Evolutionary conservation across 2,113 vertebrate species (phyloP), one percentile per base, ranked within the genome.

Genomic region (Ophthalmolycus amberensis): DNA sequence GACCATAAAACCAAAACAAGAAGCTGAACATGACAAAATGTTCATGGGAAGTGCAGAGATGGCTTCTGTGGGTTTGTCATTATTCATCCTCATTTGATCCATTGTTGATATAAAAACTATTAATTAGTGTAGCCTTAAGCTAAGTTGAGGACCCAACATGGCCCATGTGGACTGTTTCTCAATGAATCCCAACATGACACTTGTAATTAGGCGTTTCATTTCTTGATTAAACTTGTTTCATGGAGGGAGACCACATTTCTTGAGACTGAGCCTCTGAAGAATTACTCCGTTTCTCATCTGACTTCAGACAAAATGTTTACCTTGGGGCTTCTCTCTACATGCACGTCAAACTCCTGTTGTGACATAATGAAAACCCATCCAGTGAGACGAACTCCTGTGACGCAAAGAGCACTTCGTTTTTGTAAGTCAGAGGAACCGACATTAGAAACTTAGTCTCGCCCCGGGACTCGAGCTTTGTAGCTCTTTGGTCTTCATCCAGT

Each of bases 341-440:
- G 65, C 58, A 32, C 58, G 22, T 40, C 32, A 65, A 59, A 32
- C 52, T 66, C 71, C 48, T 80, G 38, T 70, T 69, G 10, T 40
- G 50, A 22, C 29, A 54, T 46, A 72, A 73, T 59, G 63, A 76
- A 85, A 76, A 60, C 3, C 10, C 72, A 42, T 29, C 60, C 66
- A 71, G 71, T 29, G 72, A 71, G 67, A 68, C 29, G 25, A 73
- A 68, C 29, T 38, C 66, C 59, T 34, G 77, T 52, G 59, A 77
- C 72, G 83, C 50, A 63, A 16, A 8, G 18, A 74, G 10, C 50
- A 29, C 72, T 54, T 63, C 27, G 18, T 58, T 67, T 71, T 40
- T 60, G 38, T 79, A 74, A 68, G 69, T 50, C n/a, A 34, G n/a
- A 68, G 76, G 34, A 40, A 25, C 59, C 25, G 0, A 46, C 29